Conservation (phyloP, 2,888 invertebrate species). For the Leptodirus hochenwartii region DNA sequence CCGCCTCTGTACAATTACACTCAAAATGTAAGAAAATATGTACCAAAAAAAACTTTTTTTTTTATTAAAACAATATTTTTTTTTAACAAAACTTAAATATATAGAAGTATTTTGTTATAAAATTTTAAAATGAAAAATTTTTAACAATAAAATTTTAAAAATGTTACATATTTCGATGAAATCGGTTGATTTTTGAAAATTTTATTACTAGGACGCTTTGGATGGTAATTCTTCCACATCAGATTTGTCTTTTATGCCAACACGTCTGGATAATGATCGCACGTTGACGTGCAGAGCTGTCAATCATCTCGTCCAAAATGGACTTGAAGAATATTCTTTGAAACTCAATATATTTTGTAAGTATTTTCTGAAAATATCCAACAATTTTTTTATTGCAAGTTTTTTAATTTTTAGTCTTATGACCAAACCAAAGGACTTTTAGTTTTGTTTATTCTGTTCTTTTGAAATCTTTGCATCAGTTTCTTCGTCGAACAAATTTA, state of each 20-base stretch:
- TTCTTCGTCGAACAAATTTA: too few relatives aligned
- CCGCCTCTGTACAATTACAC: slow-evolving; percentile 27
- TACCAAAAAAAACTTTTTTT: background rate
- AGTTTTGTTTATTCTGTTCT: slow-evolving; percentile 13
- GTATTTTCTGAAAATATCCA: too few relatives aligned
- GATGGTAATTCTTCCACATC: slow-evolving; percentile 72
- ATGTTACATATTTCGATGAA: too few relatives aligned
- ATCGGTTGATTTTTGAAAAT: too few relatives aligned
- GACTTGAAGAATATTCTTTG: slow-evolving; percentile 60
- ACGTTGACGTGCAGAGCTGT: slow-evolving; percentile 64
- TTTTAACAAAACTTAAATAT: too few relatives aligned
- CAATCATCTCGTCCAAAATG: slow-evolving; percentile 53
- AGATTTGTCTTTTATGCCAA: slow-evolving; percentile 54
- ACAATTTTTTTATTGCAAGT: too few relatives aligned
- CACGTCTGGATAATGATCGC: slow-evolving; percentile 59
- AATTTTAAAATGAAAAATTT: too few relatives aligned
- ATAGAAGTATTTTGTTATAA: too few relatives aligned
- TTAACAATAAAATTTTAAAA: too few relatives aligned
- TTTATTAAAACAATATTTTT: too few relatives aligned
- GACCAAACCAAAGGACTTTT: too few relatives aligned
- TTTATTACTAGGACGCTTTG: slow-evolving; percentile 54
- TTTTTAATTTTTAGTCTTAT: background rate
- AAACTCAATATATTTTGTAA: slow-evolving; percentile 77
- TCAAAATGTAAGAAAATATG: slow-evolving; percentile 28
- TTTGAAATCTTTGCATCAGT: too few relatives aligned